Base-by-base conservation (phyloP, 1,140 invertebrate species). In the Aphaenogaster rudis region DNA sequence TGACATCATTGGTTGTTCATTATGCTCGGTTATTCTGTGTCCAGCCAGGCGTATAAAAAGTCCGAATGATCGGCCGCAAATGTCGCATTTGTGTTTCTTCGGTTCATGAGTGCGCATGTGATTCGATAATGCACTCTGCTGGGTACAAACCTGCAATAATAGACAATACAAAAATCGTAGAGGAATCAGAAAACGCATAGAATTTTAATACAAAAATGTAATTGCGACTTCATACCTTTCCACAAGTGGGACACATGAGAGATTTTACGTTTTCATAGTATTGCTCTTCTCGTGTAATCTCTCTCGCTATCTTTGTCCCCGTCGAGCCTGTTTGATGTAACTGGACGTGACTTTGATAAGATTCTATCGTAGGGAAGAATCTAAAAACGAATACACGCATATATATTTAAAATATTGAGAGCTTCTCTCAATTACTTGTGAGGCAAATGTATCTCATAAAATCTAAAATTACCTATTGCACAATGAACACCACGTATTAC, bases 51-150 rank as follows among this genome's bases (percentile, higher is more conserved):
- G 90, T 90, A 94, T 94, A 57, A 93, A 91, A 36, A 94, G 89
- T 28, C 93, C 93, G 74, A 94, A 94, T 9, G 92, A 93, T 54
- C 93, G 89, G 1, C 93, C 94, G n/a, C 94, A 94, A 86, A 93
- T 92, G 59, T 94, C 92, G 88, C 94, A 94, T 71, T 94, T 94
- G 36, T 93, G 86, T 79, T 90, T 93, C 82, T 94, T 94, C 11
- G 94, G 94, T 85, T 94, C 92, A 15, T 94, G 94, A 39, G 93
- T 94, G 48, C 94, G 93, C 93, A 94, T 94, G n/a, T 94, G 94
- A 88, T 94, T 94, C n/a, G 94, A 94, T 39, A 94, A 88, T 21
- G 94, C 93, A 79, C 94, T 94, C 88, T 94, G 94, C 74, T 94
- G 93, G 0, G 94, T 94, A 64, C 94, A 94, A 3, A 93, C 88